Conservation (phyloP, 2,888 invertebrate genomes). For the Drosophila basisetae region DNA sequence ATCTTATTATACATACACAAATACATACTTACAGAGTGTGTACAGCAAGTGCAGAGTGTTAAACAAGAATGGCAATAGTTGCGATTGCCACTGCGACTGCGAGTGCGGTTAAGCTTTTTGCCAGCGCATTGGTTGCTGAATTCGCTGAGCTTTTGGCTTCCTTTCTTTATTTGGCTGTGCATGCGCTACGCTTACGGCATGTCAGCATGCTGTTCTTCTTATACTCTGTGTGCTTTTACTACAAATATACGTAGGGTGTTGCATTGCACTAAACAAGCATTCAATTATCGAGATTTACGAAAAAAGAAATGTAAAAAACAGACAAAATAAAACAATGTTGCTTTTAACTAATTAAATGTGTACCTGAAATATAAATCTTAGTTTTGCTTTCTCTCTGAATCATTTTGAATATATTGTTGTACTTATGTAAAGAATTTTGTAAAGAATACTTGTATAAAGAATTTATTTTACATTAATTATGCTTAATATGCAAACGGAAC, state of each 20-base stretch:
- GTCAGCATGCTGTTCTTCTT: background rate
- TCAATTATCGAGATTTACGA: background rate
- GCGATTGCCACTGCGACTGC: too few species aligned
- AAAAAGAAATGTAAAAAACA: background rate
- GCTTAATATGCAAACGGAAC: background rate
- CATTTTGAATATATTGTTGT: background rate
- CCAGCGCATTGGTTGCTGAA: conserved; percentile 49
- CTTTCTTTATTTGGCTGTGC: background rate
- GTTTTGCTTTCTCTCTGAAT: background rate
- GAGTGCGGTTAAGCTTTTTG: conserved; percentile 5
- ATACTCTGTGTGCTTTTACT: conserved; percentile 14
- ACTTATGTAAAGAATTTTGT: background rate
- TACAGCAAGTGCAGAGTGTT: conserved; percentile 20
- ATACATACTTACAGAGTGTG: background rate
- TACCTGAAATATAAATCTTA: background rate
- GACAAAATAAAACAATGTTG: background rate
- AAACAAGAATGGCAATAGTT: conserved; percentile 26
- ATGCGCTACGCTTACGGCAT: conserved; percentile 12
- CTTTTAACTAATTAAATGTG: background rate
- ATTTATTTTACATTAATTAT: background rate
- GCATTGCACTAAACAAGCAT: background rate
- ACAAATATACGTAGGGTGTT: background rate
- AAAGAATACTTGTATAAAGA: too few species aligned
- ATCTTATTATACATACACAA: conserved; percentile 2
- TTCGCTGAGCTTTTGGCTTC: conserved; percentile 51